A percentile compares a stretch with the other conserved stretches of the same genome.
Conservation (phyloP, 1,140 invertebrate genomes). For the Rhagoletis pomonella region DNA sequence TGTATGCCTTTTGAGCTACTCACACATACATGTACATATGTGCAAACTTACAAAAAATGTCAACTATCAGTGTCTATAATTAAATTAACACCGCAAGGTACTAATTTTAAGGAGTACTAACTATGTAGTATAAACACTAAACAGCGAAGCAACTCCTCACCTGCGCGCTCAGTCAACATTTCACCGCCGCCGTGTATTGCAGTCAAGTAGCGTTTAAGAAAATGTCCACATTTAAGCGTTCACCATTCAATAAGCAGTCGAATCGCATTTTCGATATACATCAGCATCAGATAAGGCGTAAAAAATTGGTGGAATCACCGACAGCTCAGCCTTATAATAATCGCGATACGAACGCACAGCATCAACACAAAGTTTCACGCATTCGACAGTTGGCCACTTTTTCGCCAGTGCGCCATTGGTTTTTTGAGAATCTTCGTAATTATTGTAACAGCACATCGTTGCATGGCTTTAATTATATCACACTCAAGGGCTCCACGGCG, state of each 20-base stretch:
- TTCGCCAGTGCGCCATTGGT: constrained; percentile 60
- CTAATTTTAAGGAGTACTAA: background rate
- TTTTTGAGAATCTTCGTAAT: constrained; percentile 67
- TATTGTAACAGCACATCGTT: constrained; percentile 75
- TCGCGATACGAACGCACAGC: too few relatives aligned
- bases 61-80: background rate
- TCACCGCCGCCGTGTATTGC: background rate
- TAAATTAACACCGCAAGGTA: constrained; percentile 21
- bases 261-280: constrained; percentile 32
- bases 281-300: background rate
- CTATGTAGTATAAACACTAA: background rate
- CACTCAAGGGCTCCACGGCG: constrained; percentile 64
- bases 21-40: background rate
- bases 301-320: background rate
- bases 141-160: background rate
- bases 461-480: constrained; percentile 72
- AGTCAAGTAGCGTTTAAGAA: background rate
- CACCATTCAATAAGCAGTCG: background rate
- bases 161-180: background rate
- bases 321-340: background rate
- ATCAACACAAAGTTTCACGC: constrained; percentile 18
- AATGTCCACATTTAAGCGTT: background rate
- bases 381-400: background rate
- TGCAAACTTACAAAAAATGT: background rate
- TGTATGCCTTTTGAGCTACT: background rate